Evolutionary conservation across 2,113 vertebrate species (phyloP), one percentile per base, ranked within the genome.

Genomic region (Eurystomus gularis): DNA sequence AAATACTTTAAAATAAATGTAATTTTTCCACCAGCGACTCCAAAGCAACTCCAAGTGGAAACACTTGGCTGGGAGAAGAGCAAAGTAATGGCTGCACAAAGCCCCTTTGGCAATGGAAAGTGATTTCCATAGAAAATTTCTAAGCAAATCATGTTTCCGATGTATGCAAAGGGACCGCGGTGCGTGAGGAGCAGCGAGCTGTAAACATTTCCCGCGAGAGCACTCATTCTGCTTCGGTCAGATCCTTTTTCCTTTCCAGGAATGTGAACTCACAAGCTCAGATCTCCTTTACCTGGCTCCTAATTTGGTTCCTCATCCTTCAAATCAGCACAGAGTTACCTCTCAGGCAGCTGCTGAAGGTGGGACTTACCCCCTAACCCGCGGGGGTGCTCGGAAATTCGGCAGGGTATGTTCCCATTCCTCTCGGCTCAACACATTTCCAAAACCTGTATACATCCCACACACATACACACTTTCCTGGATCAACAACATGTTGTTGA

Each of bases 151-250:
- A 40, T 25, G 33, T 25, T 91, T 64, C 20, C 1, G 7, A 35
- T 4, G 4, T 61, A 88, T 76, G 77, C 92, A 91, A 76, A 96
- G 25, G 48, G 25, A 24, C 17, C 1, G 9, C 17, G 35, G 39
- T 13, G 14, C 13, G 4, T 2, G 23, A 86, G 42, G 25, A 31
- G 33, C 6, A 1, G 26, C 0, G 0, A 44, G n/a, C 73, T 85
- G 31, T 28, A 64, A 68, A 55, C 13, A 19, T 28, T 62, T 84
- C 57, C 37, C 2, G 0, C 1, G 9, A 52, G 24, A 75, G 28
- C 57, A 55, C 9, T 42, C 19, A 6, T 33, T 81, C 83, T 62
- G 24, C 64, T 94, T 57, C 14, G 1, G 13, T 25, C 51, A 26
- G 49, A 71, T n/a, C 40, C 39, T 73, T 49, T 55, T 82, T 58